Conservation (phyloP, 2,888 invertebrate genomes). For the Chymomyza procnemis region DNA sequence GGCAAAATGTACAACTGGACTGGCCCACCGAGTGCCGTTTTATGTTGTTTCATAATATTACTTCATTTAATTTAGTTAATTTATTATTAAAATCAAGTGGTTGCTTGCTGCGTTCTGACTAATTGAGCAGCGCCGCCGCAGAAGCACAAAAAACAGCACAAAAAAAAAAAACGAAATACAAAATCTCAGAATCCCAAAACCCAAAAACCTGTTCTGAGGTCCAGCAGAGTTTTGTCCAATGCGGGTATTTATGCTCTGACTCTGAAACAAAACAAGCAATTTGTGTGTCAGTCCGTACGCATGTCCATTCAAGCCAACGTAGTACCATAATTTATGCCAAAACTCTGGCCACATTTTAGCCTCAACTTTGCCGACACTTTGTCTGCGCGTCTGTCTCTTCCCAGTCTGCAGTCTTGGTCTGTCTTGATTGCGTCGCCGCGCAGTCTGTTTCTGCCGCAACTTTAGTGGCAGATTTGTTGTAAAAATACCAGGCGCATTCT, state of each 20-base stretch:
- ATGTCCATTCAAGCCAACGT: conserved; percentile 19
- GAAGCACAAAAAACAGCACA: conserved; percentile 26
- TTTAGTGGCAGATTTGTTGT: conserved; percentile 16
- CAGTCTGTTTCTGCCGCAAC: conserved; percentile 40
- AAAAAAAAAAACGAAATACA: not conserved
- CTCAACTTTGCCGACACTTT: conserved; percentile 47
- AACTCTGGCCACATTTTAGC: conserved; percentile 40
- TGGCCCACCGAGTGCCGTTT: conserved; percentile 1
- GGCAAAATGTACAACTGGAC: conserved; percentile 19
- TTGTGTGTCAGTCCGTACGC: conserved; percentile 66
- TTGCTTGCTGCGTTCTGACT: conserved; percentile 61
- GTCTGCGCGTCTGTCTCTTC: conserved; percentile 62
- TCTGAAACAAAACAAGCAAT: conserved; percentile 52
- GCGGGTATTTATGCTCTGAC: not conserved
- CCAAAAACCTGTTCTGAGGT: not conserved
- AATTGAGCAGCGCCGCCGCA: conserved; percentile 46
- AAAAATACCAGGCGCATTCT: conserved; percentile 11
- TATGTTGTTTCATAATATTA: conserved; percentile 45
- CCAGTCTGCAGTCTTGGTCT: too few species aligned
- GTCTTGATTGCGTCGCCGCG: conserved; percentile 45
- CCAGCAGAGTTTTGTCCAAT: conserved; percentile 5
- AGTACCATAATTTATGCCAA: conserved; percentile 66
- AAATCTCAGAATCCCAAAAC: not conserved
- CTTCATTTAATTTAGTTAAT: conserved; percentile 52
- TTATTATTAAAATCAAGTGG: conserved; percentile 58